Conservation (phyloP, 2,113 vertebrate species). For the Elachura formosa region DNA sequence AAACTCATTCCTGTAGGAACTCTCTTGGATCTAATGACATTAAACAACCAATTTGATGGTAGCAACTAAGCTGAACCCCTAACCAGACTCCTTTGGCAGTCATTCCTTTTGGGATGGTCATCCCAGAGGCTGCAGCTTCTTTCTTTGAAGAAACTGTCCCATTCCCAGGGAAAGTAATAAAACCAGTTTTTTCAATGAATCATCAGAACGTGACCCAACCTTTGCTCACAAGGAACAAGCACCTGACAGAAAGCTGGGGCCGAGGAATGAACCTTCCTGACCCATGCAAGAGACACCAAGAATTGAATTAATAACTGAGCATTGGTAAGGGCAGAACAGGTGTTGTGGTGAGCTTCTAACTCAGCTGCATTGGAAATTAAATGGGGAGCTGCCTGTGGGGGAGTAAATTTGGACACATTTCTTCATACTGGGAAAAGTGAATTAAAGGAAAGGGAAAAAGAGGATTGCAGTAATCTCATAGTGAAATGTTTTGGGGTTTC, state of each 20-base stretch:
- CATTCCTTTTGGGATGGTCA: not conserved
- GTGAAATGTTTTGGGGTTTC: not conserved
- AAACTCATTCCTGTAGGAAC: not conserved
- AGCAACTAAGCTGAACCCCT: not conserved
- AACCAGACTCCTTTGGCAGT: not conserved
- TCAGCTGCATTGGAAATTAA: not conserved
- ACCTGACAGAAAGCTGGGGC: not conserved
- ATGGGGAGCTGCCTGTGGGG: not conserved
- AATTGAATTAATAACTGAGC: not conserved
- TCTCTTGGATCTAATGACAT: not conserved
- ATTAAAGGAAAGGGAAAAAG: not conserved
- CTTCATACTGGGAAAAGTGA: not conserved
- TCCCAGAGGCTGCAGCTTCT: not conserved
- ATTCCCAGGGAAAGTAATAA: constrained; percentile 5
- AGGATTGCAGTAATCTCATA: not conserved
- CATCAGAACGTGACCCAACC: not conserved
- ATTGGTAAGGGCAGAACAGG: not conserved
- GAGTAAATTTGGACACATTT: not conserved
- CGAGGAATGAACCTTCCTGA: not conserved
- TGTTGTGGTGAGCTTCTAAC: not conserved
- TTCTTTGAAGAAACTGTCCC: not conserved
- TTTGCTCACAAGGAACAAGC: constrained; percentile 18
- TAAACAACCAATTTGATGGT: not conserved
- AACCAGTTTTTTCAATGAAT: constrained; percentile 28
- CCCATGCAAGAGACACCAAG: not conserved